Base-by-base conservation (phyloP, 2,888 invertebrate species). In the Heliconius aoede region DNA sequence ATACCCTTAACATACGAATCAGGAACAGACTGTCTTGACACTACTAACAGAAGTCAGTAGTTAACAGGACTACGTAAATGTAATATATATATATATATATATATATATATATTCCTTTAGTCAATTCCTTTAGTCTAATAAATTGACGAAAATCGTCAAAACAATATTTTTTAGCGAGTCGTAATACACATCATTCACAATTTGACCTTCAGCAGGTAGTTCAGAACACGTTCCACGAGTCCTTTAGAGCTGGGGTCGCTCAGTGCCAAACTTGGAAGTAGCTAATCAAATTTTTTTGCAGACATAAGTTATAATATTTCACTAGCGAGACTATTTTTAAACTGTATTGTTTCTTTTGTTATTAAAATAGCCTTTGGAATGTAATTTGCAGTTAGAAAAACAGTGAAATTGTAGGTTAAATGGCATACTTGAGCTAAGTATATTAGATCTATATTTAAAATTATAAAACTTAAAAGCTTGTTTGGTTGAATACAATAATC, bases 181-280 rank as follows among this genome's bases (percentile, higher is more conserved):
- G 65, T 65, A 65, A 36, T 5, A 36, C 32, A 36, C 4, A 64
- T 8, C 18, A 36, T 65, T 24, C 74, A 58, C 36, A 26, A n/a
- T 32, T 26, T 60, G 74, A 67, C 74, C 74, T 74, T 74, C 67
- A 65, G 67, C 74, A 68, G 74, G 74, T 74, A 74, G 67, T 30
- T 68, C 7, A 36, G 26, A 74, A 74, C 74, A 36, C 36, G 74
- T 74, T 67, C 30, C 26, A 58, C 58, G 21, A 26, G 65, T 67
- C 28, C 26, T 61, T 67, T 26, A 26, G 58, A 32, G 36, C 65
- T 24, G 65, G 65, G 65, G 65, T 65, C 65, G 24, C 36, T n/a
- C 11, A 7, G 64, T 64, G 24, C 36, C 24, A 13, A 3, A 36
- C 65, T 65, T 40, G 65, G 11, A 65, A 65, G 36, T n/a, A 64